Percentiles rank a stretch among this genome's conserved stretches.
Conservation (phyloP, 2,888 invertebrate species). For the Chaetogeoica ovagalla region DNA sequence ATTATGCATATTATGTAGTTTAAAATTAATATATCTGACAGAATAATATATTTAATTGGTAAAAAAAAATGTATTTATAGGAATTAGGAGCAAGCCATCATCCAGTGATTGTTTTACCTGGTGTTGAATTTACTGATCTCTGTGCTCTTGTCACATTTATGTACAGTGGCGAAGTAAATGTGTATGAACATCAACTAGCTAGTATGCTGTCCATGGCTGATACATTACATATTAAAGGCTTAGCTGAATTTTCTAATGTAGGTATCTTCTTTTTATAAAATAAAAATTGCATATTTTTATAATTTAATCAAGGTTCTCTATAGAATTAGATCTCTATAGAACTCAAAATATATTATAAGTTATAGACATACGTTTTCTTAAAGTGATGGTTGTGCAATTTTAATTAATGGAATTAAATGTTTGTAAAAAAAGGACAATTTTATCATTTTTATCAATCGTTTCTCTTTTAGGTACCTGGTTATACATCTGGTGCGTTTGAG, state of each 20-base stretch:
- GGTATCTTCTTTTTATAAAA: conserved; percentile 57
- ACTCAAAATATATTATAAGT: too few species aligned
- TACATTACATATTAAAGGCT: conserved; percentile 78
- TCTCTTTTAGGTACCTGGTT: conserved; percentile 52
- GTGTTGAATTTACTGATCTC: conserved; percentile 72
- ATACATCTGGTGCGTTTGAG: conserved; percentile 49
- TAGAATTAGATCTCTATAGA: neutral
- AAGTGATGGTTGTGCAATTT: neutral
- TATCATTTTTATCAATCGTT: neutral
- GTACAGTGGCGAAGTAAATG: conserved; percentile 86
- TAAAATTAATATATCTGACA: too few species aligned
- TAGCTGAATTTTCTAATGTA: conserved; percentile 79
- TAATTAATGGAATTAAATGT: neutral
- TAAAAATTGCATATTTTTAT: neutral
- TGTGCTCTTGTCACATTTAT: conserved; percentile 80
- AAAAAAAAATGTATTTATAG: conserved; percentile 60
- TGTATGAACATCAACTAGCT: conserved; percentile 77
- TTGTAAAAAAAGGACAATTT: neutral
- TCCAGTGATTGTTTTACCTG: conserved; percentile 73
- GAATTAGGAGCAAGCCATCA: conserved; percentile 72
- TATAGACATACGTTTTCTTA: neutral
- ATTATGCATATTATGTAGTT: neutral
- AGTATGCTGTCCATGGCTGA: conserved; percentile 77
- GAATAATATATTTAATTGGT: neutral
- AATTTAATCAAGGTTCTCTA: neutral